Conservation (phyloP, 2,888 invertebrate species). For the Siphlonurus alternatus region DNA sequence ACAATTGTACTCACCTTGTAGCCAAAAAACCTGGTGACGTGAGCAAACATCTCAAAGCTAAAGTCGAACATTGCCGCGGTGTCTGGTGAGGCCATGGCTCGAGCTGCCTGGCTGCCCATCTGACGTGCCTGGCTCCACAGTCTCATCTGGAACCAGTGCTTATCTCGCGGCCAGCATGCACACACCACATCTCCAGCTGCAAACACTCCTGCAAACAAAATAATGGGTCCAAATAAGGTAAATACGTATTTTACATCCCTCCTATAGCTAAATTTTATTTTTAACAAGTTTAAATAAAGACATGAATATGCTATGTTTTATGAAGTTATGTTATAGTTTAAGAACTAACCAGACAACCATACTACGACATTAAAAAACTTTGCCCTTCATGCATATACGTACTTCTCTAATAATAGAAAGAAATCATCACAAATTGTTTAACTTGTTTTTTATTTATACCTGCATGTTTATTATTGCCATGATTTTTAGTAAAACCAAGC, state of each 20-base stretch:
- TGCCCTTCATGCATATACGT: neutral
- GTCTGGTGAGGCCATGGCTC: slow-evolving; percentile 55
- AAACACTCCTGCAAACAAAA: slow-evolving; percentile 36
- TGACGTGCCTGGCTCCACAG: slow-evolving; percentile 97
- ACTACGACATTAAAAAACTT: neutral
- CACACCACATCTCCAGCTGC: slow-evolving; percentile 92
- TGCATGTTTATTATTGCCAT: no score
- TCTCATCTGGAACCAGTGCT: slow-evolving; percentile 87
- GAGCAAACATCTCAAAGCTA: slow-evolving; percentile 94
- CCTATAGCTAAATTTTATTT: no score
- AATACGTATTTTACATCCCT: no score
- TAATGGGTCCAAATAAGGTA: no score
- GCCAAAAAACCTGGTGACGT: slow-evolving; percentile 89
- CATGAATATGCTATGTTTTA: no score
- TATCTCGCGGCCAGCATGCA: slow-evolving; percentile 48
- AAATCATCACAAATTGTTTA: no score
- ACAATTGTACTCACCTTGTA: slow-evolving; percentile 56
- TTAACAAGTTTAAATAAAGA: no score
- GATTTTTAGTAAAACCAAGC: no score
- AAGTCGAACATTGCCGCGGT: slow-evolving; percentile 61
- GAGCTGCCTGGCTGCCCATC: slow-evolving; percentile 90
- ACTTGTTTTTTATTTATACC: no score
- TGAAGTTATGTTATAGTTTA: no score
- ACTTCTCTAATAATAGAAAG: no score
- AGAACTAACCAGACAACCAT: no score